These are phyloP conservation scores for Lineus longissimus DNA, from an alignment of 1,140 invertebrate species.

Conservation along the genomic window DNA sequence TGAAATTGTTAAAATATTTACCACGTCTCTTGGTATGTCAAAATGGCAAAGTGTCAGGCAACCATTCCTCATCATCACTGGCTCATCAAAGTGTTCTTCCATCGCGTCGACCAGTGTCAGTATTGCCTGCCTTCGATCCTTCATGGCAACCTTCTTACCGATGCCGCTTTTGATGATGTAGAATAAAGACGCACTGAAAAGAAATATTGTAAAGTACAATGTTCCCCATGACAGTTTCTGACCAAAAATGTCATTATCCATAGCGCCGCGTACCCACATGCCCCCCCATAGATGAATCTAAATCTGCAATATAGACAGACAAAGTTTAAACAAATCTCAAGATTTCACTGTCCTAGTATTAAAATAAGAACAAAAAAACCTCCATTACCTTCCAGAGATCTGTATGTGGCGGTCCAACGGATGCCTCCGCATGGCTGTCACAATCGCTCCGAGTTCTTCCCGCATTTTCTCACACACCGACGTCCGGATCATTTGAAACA, in stretches of 20 bases:
- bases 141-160: conserved; percentile 61
- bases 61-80: conserved; percentile 92
- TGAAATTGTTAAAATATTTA: conserved; percentile 56
- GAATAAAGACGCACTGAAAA: conserved; percentile 82
- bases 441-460: neutral
- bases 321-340: neutral
- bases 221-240: no score
- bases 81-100: conserved; percentile 75
- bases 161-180: conserved; percentile 87
- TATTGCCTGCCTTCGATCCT: conserved; percentile 66
- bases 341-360: no score
- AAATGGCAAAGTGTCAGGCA: conserved; percentile 93
- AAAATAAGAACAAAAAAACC: no score
- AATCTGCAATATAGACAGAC: no score
- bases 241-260: no score
- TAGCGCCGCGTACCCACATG: no score
- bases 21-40: conserved; percentile 89
- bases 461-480: conserved; percentile 13
- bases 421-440: conserved; percentile 68
- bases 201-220: conserved; percentile 22
- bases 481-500: conserved; percentile 77
- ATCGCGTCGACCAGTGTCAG: conserved; percentile 81
- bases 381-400: conserved; percentile 88
- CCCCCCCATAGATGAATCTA: no score
- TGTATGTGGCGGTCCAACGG: conserved; percentile 80